Conservation (phyloP, 2,888 invertebrate species). For the Ptychoptera albimana region DNA sequence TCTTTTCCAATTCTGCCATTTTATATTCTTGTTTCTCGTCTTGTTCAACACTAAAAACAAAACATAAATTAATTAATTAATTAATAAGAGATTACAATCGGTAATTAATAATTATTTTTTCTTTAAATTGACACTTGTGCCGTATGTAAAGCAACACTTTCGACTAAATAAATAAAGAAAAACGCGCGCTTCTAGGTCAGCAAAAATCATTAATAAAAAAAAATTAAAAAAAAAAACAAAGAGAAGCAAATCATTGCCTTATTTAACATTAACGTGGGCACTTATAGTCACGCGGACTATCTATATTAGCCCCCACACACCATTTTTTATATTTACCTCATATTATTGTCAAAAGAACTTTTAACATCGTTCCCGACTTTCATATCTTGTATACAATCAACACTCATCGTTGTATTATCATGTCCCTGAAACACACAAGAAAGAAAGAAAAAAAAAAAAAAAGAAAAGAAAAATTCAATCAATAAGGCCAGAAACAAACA, state of each 20-base stretch:
- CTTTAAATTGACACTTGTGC: no score
- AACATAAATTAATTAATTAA: slow-evolving; percentile 1
- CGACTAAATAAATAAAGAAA: no score
- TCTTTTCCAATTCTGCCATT: slow-evolving; percentile 31
- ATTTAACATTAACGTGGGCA: no score
- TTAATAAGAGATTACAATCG: not conserved
- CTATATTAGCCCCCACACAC: no score
- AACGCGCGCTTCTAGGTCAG: no score
- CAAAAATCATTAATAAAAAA: no score
- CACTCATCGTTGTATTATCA: slow-evolving; percentile 29
- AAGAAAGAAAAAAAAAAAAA: slow-evolving; percentile 1
- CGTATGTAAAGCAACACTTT: no score
- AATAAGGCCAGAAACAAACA: no score
- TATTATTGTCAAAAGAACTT: slow-evolving; percentile 22
- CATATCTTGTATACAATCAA: slow-evolving; percentile 25
- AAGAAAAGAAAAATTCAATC: not conserved
- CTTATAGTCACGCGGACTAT: no score
- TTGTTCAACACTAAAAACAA: slow-evolving; percentile 16
- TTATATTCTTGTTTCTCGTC: slow-evolving; percentile 28
- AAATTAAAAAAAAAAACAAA: no score
- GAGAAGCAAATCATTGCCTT: no score
- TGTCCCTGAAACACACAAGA: slow-evolving; percentile 12
- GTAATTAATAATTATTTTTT: not conserved
- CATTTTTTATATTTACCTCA: slow-evolving; percentile 21
- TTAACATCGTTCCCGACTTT: slow-evolving; percentile 28